A percentile compares a stretch with the other conserved stretches of the same genome.
Evolutionary conservation across 2,113 vertebrate species (phyloP).

Genomic region (Malurus cyaneus): DNA sequence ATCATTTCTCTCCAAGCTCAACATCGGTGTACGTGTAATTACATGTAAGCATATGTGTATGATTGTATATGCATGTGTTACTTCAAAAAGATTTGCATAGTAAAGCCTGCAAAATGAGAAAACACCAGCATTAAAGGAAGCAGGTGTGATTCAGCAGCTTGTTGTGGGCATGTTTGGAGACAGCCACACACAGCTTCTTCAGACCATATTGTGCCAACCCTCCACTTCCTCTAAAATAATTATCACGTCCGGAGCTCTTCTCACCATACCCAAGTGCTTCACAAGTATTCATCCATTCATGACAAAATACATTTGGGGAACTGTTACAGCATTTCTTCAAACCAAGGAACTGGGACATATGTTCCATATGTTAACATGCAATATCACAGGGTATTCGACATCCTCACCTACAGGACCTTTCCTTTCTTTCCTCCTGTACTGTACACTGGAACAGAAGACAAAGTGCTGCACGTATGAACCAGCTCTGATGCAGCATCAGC

Average conservation of each 20-base stretch:
- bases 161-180: neutral
- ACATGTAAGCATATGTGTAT: neutral
- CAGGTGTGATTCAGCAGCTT: constrained; percentile 49
- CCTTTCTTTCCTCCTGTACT: neutral
- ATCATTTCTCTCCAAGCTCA: neutral
- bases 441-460: neutral
- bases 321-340: neutral
- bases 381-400: neutral
- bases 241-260: neutral
- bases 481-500: neutral
- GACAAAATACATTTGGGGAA: neutral
- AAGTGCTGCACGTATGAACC: neutral
- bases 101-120: constrained; percentile 28
- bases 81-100: constrained; percentile 13
- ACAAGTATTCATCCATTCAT: neutral
- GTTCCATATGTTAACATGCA: neutral
- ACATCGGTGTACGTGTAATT: constrained; percentile 7
- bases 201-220: neutral
- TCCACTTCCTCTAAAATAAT: neutral
- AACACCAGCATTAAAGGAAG: neutral
- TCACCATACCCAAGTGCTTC: neutral
- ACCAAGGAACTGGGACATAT: rapidly evolving
- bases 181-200: neutral
- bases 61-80: neutral
- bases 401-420: neutral